Percentiles rank a stretch among this genome's conserved stretches.
Evolutionary conservation across 1,140 invertebrate genomes (phyloP).

Genomic region (Bombyx mori): ASM3026992v2 NC_085110.1:17393501-17394000

Average conservation of each 20-base stretch:
- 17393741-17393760: too few species aligned
- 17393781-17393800: too few species aligned
- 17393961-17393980: neutral
- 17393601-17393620: too few species aligned
- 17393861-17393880: slow-evolving; percentile 6
- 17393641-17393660: slow-evolving; percentile 1
- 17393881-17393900: slow-evolving; percentile 6
- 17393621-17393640: too few species aligned
- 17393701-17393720: neutral
- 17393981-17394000: slow-evolving; percentile 2
- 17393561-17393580: too few species aligned
- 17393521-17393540: too few species aligned
- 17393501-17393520: too few species aligned
- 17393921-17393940: neutral
- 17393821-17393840: neutral
- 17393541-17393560: too few species aligned
- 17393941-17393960: neutral
- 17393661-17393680: neutral
- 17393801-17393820: too few species aligned
- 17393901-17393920: neutral
- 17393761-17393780: too few species aligned
- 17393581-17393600: too few species aligned
- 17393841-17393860: slow-evolving; percentile 12
- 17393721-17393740: too few species aligned
- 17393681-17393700: slow-evolving; percentile 1